Conservation (phyloP, 2,888 invertebrate genomes). For the Cheilosia variabilis region DNA sequence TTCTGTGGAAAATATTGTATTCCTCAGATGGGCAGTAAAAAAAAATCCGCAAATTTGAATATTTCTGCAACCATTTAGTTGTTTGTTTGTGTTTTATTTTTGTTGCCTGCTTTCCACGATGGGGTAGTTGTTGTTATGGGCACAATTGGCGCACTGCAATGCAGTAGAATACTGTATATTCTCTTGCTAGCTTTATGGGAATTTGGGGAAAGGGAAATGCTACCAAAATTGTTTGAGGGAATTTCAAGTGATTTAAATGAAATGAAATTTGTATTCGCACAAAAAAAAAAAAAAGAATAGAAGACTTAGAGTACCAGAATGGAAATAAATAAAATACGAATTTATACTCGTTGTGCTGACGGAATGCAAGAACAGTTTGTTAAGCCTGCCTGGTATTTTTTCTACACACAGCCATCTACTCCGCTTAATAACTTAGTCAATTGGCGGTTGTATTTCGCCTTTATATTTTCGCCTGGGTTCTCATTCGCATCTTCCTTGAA, state of each 20-base stretch:
- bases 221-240: slow-evolving; percentile 42
- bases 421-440: slow-evolving; percentile 18
- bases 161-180: slow-evolving; percentile 58
- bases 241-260: slow-evolving; percentile 65
- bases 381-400: slow-evolving; percentile 14
- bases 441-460: slow-evolving; percentile 5
- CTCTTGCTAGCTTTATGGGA: not conserved
- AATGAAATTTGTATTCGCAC: slow-evolving; percentile 32
- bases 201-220: not conserved
- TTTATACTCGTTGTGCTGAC: slow-evolving; percentile 52
- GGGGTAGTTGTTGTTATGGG: slow-evolving; percentile 49
- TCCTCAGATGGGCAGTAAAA: slow-evolving; percentile 52
- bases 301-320: not conserved
- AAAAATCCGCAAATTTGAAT: slow-evolving; percentile 57
- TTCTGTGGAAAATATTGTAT: slow-evolving; percentile 28
- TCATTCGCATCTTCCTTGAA: not conserved
- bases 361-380: slow-evolving; percentile 52
- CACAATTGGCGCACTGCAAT: slow-evolving; percentile 63
- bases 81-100: slow-evolving; percentile 11
- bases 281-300: not conserved
- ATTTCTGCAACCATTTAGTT: slow-evolving; percentile 64
- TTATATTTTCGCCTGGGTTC: not conserved
- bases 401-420: not conserved
- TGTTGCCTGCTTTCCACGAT: slow-evolving; percentile 18
- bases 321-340: slow-evolving; percentile 53